phyloP scores from a whole-genome alignment of 2,888 invertebrate genomes.

The Drosophila rubida region DNA sequence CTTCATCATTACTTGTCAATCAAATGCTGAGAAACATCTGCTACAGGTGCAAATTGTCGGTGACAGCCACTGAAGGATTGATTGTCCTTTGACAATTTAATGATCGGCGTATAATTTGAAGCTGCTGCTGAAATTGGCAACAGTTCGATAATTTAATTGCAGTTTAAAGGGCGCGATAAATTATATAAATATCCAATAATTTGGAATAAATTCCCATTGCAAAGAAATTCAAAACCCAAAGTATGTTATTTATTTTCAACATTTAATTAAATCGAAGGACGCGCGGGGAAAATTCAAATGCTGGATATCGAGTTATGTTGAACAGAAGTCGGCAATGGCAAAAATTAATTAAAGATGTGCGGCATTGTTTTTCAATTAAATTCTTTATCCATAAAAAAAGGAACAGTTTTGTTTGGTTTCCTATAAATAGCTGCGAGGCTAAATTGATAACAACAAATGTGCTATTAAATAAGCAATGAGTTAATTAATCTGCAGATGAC shows the following conservation, averaged over 20 bases:
- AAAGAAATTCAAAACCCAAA: neutral
- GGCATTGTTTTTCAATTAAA: neutral
- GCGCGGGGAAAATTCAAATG: neutral
- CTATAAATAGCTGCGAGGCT: neutral
- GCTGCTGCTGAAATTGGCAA: neutral
- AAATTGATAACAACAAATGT: neutral
- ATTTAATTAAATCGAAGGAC: no score
- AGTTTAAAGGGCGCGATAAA: neutral
- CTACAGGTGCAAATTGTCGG: slow-evolving; percentile 3
- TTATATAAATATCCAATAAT: neutral
- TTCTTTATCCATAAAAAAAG: neutral
- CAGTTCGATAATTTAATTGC: neutral
- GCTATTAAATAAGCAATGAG: slow-evolving; percentile 3
- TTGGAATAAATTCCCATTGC: neutral
- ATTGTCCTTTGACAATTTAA: slow-evolving; percentile 2
- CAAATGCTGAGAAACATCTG: slow-evolving; percentile 18
- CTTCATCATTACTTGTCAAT: neutral
- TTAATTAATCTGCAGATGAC: slow-evolving; percentile 25
- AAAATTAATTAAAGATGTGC: neutral
- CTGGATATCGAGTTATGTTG: neutral
- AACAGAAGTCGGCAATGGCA: neutral
- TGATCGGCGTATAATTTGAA: neutral
- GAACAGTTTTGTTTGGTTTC: neutral
- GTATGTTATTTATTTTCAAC: neutral
- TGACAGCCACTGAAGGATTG: neutral